Base-by-base conservation (phyloP, 2,888 invertebrate genomes). In the Noctua fimbriata region DNA sequence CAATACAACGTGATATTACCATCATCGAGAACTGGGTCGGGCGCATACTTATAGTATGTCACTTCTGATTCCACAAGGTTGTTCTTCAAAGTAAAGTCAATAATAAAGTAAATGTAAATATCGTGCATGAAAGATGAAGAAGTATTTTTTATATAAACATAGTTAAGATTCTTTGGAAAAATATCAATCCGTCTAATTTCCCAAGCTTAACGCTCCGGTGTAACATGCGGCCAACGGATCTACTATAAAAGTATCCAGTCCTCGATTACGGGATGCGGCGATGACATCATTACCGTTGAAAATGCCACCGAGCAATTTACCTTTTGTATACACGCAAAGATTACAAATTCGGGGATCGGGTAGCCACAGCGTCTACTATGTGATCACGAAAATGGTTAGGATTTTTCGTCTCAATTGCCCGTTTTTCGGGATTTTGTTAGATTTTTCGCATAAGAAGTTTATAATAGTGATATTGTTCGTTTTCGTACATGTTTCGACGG, bases 231-330 rank as follows among this genome's bases (percentile, higher is more conserved):
- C 77, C 87, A 78, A 79, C 84, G 90, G 76, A 84, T 88, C 84
- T 86, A 89, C 87, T 90, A 91, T 91, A 92, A 93, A 93, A 93
- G 91, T 91, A 90, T 89, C 88, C 92, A 89, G 88, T 89, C 91
- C 92, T 91, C 93, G 92, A 94, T 94, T 94, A 94, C 91, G 90
- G 89, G 89, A 92, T 91, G 89, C 92, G 90, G 90, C 83, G 93
- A 95, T 95, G 95, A 94, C 93, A 94, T 95, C 95, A 95, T 95
- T 94, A 95, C 91, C 92, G 92, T 92, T 91, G 92, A 92, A 93
- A 95, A 94, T 93, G 94, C 92, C 93, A 92, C 93, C 91, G 93
- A 86, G 84, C 94, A 92, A 94, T 95, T 94, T 95, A 93, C 94
- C 93, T 92, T 92, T 92, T 91, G 92, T 93, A 93, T 92, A 93